These are phyloP conservation scores for Syngnathus acus DNA, from an alignment of 2,797 vertebrate species.

Conservation along the genomic window DNA sequence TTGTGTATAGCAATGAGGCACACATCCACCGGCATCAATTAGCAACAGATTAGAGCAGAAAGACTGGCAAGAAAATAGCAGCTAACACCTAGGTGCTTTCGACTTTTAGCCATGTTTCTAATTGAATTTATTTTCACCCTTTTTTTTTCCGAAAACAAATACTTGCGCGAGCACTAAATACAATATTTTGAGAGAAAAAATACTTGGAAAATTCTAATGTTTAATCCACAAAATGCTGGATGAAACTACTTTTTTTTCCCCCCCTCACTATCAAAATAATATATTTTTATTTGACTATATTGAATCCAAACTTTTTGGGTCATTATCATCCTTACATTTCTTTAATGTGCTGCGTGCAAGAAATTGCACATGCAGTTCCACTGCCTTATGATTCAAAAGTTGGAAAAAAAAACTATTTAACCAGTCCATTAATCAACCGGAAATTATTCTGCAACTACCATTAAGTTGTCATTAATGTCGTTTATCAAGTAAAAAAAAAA, in stretches of 20 bases:
- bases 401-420: neutral
- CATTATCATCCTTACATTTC: neutral
- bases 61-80: conserved; percentile 36
- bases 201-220: neutral
- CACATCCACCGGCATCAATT: conserved; percentile 67
- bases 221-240: neutral
- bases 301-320: neutral
- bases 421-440: neutral
- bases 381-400: conserved; percentile 1
- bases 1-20: conserved; percentile 82
- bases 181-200: neutral
- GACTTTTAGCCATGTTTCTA: neutral
- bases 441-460: conserved; percentile 2
- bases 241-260: neutral
- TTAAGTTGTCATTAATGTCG: conserved; percentile 2
- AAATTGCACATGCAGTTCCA: neutral
- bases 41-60: conserved; percentile 59
- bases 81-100: conserved; percentile 23
- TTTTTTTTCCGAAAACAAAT: neutral
- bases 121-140: neutral
- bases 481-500: neutral
- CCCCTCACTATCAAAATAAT: neutral
- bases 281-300: neutral
- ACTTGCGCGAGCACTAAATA: neutral
- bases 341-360: neutral